These are phyloP conservation scores for Lasioglossum calceatum DNA, from an alignment of 2,888 invertebrate species.

Conservation along the genomic window DNA sequence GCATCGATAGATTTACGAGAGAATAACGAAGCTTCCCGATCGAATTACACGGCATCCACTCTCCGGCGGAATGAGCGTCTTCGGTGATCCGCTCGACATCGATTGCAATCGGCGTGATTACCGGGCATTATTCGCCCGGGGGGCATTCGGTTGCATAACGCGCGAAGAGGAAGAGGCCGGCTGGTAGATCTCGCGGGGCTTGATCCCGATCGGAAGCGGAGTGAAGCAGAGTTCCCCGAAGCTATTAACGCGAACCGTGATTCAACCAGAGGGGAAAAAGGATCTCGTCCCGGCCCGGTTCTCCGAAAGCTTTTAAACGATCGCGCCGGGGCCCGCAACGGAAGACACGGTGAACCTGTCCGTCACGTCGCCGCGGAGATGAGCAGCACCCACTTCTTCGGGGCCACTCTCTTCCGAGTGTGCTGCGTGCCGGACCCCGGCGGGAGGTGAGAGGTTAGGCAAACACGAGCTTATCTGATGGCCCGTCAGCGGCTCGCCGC, in stretches of 20 bases:
- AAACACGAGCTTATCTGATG: constrained; percentile 83
- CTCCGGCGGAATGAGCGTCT: background rate
- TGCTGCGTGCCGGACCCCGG: constrained; percentile 69
- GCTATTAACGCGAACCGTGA: constrained; percentile 72
- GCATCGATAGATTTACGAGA: constrained; percentile 4
- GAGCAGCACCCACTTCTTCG: constrained; percentile 78
- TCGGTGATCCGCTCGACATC: constrained; percentile 5
- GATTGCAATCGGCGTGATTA: constrained; percentile 37
- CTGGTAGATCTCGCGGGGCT: constrained; percentile 40
- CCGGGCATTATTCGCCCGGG: constrained; percentile 35
- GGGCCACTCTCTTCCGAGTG: constrained; percentile 71
- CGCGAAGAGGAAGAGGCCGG: constrained; percentile 34
- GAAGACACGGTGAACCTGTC: constrained; percentile 77
- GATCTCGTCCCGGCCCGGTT: constrained; percentile 32
- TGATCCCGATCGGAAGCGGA: constrained; percentile 60
- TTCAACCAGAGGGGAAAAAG: constrained; percentile 33
- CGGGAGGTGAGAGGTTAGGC: constrained; percentile 83
- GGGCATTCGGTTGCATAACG: constrained; percentile 21
- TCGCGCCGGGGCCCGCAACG: constrained; percentile 62
- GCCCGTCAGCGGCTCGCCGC: constrained; percentile 79
- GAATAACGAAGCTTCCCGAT: constrained; percentile 10
- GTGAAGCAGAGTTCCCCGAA: constrained; percentile 60
- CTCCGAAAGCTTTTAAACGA: constrained; percentile 77
- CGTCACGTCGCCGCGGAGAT: constrained; percentile 73
- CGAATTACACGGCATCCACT: constrained; percentile 13